Base-by-base conservation (phyloP, 2,113 vertebrate genomes). In the Noturus placidus region DNA sequence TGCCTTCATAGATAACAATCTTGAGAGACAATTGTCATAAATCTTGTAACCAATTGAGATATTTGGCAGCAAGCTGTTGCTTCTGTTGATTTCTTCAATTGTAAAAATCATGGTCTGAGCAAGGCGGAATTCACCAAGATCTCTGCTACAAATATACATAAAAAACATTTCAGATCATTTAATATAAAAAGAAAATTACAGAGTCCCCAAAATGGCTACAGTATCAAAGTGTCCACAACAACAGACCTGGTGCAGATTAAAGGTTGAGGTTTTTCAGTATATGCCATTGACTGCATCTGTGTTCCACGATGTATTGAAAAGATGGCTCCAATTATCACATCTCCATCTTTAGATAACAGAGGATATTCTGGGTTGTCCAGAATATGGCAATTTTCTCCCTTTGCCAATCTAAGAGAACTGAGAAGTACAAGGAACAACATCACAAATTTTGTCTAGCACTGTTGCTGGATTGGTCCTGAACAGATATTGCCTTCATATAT, bases 11-110 rank as follows among this genome's bases (percentile, higher is more conserved):
- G 95, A 94, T 42, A 91, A 91, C 35, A 94, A 84, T 5, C 93
- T 94, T 27, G 94, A 94, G 46, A 92, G 93, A 90, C 95, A 96
- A 61, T 92, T 94, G 89, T 96, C 95, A 88, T 95, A 95, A 65
- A 65, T 65, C 27, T 65, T 65, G 61, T 65, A 65, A 65, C 61
- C 61, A 65, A 65, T n/a, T n/a, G 61, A n/a, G 25, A 65, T 65
- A 65, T 65, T 65, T 65, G 61, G 61, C 2, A 65, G 61, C 61
- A 65, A 65, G 61, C 2, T 65, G 9, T 65, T 65, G 61, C 61
- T 65, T 65, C 61, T n/a, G 25, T 65, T 65, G 25, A 65, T 65
- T 65, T 65, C 25, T 13, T 65, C 61, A 65, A 65, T n/a, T n/a
- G 61, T 25, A 65, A 95, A 96, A 46, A 94, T 94, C 95, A 96